These are phyloP conservation scores for Hecatera dysodea DNA, from an alignment of 2,888 invertebrate species.

Conservation along the genomic window DNA sequence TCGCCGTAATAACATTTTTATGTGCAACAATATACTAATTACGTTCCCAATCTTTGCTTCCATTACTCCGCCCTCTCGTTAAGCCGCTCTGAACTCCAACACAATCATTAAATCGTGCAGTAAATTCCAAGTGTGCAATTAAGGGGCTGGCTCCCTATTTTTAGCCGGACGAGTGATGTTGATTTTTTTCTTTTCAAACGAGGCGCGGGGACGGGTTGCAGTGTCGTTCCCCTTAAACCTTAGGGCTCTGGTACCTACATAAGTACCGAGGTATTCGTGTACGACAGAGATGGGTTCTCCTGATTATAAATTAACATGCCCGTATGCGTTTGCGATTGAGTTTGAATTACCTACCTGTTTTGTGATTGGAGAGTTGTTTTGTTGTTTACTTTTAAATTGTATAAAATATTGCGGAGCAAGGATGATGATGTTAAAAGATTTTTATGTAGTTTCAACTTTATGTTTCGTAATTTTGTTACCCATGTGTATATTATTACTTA, in stretches of 20 bases:
- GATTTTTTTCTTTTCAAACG: constrained; percentile 77
- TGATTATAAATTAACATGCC: constrained; percentile 72
- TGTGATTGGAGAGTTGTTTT: constrained; percentile 60
- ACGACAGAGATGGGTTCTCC: constrained; percentile 67
- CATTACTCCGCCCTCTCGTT: constrained; percentile 73
- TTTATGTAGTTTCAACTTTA: constrained; percentile 25
- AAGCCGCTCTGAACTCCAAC: constrained; percentile 61
- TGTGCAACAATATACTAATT: constrained; percentile 74
- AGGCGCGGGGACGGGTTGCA: constrained; percentile 73
- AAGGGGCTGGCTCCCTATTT: constrained; percentile 85
- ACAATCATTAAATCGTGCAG: constrained; percentile 84
- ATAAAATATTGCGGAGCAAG: constrained; percentile 30
- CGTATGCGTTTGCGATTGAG: constrained; percentile 68
- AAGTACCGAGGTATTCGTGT: constrained; percentile 56
- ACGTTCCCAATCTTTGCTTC: constrained; percentile 73
- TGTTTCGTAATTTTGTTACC: constrained; percentile 6
- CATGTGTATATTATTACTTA: too few relatives aligned
- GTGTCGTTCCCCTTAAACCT: constrained; percentile 76
- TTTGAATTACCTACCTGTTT: constrained; percentile 66
- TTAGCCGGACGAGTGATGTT: constrained; percentile 79
- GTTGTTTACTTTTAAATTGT: constrained; percentile 47
- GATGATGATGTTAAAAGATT: constrained; percentile 37
- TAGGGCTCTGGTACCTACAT: constrained; percentile 66
- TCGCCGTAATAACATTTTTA: constrained; percentile 63
- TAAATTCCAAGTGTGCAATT: constrained; percentile 87